These are phyloP conservation scores for Cyprinodon tularosa DNA, from an alignment of 2,113 vertebrate species.

Conservation along the genomic window DNA sequence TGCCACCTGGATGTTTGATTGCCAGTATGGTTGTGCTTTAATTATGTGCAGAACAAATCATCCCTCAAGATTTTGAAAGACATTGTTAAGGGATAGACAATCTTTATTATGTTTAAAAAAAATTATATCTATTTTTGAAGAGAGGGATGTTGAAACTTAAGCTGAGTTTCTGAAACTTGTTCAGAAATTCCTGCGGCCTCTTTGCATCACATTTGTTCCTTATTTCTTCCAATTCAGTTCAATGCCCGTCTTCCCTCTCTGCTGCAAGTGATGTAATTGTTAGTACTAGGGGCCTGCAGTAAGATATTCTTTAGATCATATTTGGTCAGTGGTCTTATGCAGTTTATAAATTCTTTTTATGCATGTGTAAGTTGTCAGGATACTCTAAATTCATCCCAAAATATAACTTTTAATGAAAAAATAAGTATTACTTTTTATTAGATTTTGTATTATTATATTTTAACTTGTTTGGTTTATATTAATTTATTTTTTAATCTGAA, in stretches of 20 bases:
- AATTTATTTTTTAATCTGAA: too few relatives aligned
- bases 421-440: too few relatives aligned
- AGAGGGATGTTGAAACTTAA: neutral
- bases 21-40: neutral
- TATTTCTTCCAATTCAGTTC: neutral
- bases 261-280: neutral
- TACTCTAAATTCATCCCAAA: neutral
- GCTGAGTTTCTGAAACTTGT: too few relatives aligned
- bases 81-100: neutral
- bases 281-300: neutral
- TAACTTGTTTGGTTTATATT: too few relatives aligned
- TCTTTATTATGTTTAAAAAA: neutral
- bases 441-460: too few relatives aligned
- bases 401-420: neutral
- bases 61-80: neutral
- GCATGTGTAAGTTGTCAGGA: too few relatives aligned
- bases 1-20: neutral
- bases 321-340: neutral
- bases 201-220: neutral
- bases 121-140: neutral
- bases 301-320: neutral
- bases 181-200: neutral
- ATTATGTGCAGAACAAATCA: neutral
- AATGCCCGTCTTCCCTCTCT: neutral
- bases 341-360: neutral